These are phyloP conservation scores for Caerostris extrusa DNA, from an alignment of 1,140 invertebrate genomes.

Conservation along the genomic window DNA sequence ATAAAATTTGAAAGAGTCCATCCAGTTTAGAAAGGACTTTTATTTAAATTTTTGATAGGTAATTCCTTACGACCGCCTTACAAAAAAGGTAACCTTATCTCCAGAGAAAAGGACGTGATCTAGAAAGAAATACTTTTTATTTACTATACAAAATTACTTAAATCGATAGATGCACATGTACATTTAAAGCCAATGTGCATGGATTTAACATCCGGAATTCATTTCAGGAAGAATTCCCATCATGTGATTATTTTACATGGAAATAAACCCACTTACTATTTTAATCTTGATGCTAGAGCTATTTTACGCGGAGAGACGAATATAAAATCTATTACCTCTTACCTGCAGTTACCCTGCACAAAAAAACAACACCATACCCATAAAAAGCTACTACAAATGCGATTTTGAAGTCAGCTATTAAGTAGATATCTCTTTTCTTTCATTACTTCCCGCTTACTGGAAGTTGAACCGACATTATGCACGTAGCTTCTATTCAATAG, in stretches of 20 bases:
- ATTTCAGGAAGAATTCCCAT: conserved; percentile 1
- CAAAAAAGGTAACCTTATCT: conserved; percentile 31
- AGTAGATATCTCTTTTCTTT: conserved; percentile 39
- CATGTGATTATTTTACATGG: background rate
- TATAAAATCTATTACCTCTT: background rate
- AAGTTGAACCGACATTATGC: conserved; percentile 44
- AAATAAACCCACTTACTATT: conserved; percentile 10
- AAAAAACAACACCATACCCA: background rate
- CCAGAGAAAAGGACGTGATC: background rate
- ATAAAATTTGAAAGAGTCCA: background rate
- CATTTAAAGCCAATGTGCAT: background rate
- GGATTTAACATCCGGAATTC: background rate
- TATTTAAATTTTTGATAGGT: conserved; percentile 44
- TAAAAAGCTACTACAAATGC: conserved; percentile 21
- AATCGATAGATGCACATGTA: background rate
- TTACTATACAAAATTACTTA: background rate
- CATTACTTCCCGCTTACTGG: conserved; percentile 10
- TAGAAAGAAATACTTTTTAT: background rate
- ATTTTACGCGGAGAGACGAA: background rate
- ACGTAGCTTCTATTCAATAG: conserved; percentile 34
- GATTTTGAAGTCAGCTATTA: conserved; percentile 37
- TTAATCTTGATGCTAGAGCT: background rate
- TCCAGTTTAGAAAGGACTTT: conserved; percentile 3
- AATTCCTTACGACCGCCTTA: conserved; percentile 43
- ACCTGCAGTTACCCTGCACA: background rate